Evolutionary conservation across 1,140 invertebrate species (phyloP), one percentile per base, ranked within the genome.

Genomic region (Panagrolaimus sp.): DNA sequence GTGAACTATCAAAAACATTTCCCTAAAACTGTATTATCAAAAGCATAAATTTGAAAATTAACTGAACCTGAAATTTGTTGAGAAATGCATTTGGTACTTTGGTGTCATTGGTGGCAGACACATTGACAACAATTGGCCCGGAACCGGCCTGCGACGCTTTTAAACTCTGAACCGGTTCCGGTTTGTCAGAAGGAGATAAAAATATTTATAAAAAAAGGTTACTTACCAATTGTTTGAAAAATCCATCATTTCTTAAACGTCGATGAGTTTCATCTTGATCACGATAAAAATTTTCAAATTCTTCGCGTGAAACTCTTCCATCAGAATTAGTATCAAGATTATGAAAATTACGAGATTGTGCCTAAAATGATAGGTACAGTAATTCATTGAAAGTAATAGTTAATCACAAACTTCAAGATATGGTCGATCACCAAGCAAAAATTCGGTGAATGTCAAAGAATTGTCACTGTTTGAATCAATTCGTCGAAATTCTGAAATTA

Each of bases 201-300:
- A 25, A 57, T 11, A 5, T 27, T 42, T 44, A 42, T 9, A 53
- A 14, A 14, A 20, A 8, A 42, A 45, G 13, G 9, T 8, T 5
- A 51, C 78, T 70, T 64, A 77, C 76, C 48, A 78, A 65, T 69
- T 78, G 78, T 42, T 78, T 78, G 45, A 78, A 80, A 47, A 78
- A 78, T n/a, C 65, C 51, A 47, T 78, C 70, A 43, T 47, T 42
- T 27, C 74, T 72, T n/a, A 77, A 31, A 44, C 65, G 65, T 9
- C 62, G 72, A 25, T 63, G 72, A 8, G 65, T 23, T 20, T 80
- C 68, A 27, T 75, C 68, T 20, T 63, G 66, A 8, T 76, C 75
- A 13, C 66, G 63, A 62, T 70, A 78, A 43, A 66, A 78, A 23
- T 38, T 57, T 45, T 81, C 78, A 63, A 81, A 78, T 57, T 78